Percentiles rank a stretch among this genome's conserved stretches.
phyloP scores from a whole-genome alignment of 2,888 invertebrate species.

The Dexiosoma caninum region DNA sequence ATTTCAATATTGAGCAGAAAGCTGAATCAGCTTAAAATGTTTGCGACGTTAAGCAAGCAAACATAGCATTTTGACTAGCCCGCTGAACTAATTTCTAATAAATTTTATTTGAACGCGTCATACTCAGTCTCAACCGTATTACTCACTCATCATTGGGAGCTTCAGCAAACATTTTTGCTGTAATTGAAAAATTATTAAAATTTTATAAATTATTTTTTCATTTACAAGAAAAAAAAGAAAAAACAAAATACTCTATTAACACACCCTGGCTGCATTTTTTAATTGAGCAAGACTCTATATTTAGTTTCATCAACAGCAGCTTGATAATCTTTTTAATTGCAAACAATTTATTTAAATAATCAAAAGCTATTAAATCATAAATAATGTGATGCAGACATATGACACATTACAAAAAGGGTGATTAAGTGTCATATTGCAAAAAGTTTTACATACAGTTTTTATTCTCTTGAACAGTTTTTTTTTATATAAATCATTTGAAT shows the following conservation, averaged over 20 bases:
- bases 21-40: constrained; percentile 10
- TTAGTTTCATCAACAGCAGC: constrained; percentile 24
- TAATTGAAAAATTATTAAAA: constrained; percentile 51
- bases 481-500: too few relatives aligned
- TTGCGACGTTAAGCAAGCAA: not conserved
- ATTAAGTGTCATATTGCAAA: too few relatives aligned
- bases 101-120: not conserved
- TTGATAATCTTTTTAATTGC: constrained; percentile 51
- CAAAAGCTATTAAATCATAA: constrained; percentile 19
- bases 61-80: not conserved
- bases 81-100: not conserved
- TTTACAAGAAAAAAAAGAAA: constrained; percentile 31
- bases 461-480: too few relatives aligned
- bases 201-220: constrained; percentile 34
- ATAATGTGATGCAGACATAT: not conserved
- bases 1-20: not conserved
- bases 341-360: constrained; percentile 31
- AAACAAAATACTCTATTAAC: constrained; percentile 15
- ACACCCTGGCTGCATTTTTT: constrained; percentile 39
- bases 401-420: not conserved
- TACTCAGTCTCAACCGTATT: constrained; percentile 23
- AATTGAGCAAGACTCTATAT: not conserved
- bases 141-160: constrained; percentile 9
- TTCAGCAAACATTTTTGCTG: not conserved
- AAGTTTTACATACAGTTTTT: too few relatives aligned